Percentiles rank a stretch among this genome's conserved stretches.
Evolutionary conservation across 2,888 invertebrate genomes (phyloP).

Genomic region (Drosophila percnosoma): DNA sequence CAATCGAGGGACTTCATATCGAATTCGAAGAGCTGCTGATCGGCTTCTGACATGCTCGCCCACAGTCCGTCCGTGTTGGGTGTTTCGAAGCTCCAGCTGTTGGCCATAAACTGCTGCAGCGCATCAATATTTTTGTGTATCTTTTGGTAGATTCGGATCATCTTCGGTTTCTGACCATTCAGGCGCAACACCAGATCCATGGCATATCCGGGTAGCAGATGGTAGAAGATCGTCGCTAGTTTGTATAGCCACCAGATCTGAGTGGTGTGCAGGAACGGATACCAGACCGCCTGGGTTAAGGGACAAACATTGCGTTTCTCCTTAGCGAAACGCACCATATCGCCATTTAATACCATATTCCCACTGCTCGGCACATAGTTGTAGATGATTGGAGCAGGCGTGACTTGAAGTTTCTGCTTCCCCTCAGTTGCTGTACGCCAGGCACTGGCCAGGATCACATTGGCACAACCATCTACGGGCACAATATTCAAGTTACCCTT

Average conservation of each 20-base stretch:
- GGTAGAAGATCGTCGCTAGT: conserved; percentile 87
- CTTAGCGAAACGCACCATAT: conserved; percentile 85
- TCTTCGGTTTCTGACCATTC: conserved; percentile 71
- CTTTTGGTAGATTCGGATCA: conserved; percentile 91
- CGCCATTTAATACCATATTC: conserved; percentile 92
- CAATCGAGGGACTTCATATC: conserved; percentile 90
- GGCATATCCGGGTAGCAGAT: conserved; percentile 88
- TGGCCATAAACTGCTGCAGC: conserved; percentile 89
- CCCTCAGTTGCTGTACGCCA: conserved; percentile 83
- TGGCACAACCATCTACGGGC: conserved; percentile 85
- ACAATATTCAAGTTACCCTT: conserved; percentile 82
- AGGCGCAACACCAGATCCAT: conserved; percentile 85
- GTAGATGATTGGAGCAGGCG: conserved; percentile 85
- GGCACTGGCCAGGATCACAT: conserved; percentile 84
- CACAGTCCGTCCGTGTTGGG: conserved; percentile 86
- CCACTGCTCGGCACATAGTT: conserved; percentile 93
- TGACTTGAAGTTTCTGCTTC: conserved; percentile 27
- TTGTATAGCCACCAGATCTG: conserved; percentile 82
- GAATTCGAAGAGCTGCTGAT: conserved; percentile 89
- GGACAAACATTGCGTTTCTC: conserved; percentile 84
- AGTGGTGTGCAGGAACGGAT: conserved; percentile 86
- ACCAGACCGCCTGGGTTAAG: conserved; percentile 89
- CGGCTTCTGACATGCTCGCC: conserved; percentile 82
- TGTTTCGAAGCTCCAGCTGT: conserved; percentile 90
- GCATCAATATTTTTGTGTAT: conserved; percentile 91